phyloP scores from a whole-genome alignment of 2,888 invertebrate species.

The Globia sparganii region DNA sequence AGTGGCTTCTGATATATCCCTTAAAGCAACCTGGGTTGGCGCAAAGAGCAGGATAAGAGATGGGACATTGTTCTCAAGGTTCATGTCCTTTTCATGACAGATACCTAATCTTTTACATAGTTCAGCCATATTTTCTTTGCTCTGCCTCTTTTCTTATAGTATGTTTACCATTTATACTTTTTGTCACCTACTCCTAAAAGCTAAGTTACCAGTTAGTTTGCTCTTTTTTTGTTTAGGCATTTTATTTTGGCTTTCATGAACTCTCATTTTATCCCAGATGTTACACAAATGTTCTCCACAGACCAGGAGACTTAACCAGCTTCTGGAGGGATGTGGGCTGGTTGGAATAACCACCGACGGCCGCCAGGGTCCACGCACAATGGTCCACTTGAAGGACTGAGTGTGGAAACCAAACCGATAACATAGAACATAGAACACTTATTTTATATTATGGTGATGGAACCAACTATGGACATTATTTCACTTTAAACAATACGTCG shows the following conservation, averaged over 20 bases:
- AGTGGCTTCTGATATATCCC: not conserved
- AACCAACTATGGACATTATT: not conserved
- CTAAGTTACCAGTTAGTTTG: not conserved
- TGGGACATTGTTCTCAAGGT: not conserved
- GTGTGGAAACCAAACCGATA: no score
- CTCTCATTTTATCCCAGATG: no score
- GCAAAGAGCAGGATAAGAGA: not conserved
- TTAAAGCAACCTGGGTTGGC: not conserved
- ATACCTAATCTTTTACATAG: not conserved
- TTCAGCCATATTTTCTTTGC: not conserved
- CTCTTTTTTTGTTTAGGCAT: not conserved
- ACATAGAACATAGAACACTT: no score
- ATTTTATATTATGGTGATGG: not conserved
- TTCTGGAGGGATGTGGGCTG: no score
- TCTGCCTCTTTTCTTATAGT: not conserved
- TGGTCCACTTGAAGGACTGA: no score
- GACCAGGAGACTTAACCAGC: no score
- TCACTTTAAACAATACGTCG: slow-evolving; percentile 8
- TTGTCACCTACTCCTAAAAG: not conserved
- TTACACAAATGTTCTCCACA: no score
- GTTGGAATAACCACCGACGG: no score
- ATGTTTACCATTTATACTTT: not conserved
- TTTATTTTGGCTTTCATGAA: not conserved
- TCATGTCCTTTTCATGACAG: no score
- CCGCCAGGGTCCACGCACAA: no score